phyloP scores from a whole-genome alignment of 2,888 invertebrate species.

The Tetrapedia diversipes region DNA sequence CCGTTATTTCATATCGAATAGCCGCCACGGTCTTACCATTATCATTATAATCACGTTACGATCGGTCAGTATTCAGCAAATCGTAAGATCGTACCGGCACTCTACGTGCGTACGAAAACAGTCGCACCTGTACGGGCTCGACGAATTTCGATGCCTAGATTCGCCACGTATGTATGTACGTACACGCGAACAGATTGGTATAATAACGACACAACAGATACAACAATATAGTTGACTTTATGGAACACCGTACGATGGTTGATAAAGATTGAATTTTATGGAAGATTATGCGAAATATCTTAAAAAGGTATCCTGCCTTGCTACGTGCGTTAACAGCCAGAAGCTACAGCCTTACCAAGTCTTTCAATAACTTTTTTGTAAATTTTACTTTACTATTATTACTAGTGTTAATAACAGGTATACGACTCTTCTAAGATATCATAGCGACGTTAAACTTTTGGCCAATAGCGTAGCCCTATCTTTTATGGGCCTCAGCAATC shows the following conservation, averaged over 20 bases:
- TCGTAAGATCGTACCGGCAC: conserved; percentile 53
- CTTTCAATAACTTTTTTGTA: too few relatives aligned
- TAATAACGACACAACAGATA: not conserved
- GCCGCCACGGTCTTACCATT: conserved; percentile 44
- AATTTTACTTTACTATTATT: too few relatives aligned
- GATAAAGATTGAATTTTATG: too few relatives aligned
- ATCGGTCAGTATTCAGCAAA: conserved; percentile 61
- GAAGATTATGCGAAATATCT: not conserved
- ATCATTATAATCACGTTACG: conserved; percentile 61
- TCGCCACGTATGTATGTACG: too few relatives aligned
- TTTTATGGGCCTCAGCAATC: too few relatives aligned
- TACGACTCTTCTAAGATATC: too few relatives aligned
- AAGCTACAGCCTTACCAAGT: too few relatives aligned
- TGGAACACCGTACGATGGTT: not conserved
- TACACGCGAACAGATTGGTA: conserved; percentile 3
- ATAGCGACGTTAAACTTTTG: too few relatives aligned
- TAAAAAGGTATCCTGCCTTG: not conserved
- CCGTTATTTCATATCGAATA: conserved; percentile 63
- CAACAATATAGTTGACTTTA: not conserved
- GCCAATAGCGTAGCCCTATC: too few relatives aligned
- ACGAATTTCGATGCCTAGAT: conserved; percentile 51
- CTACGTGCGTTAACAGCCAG: too few relatives aligned
- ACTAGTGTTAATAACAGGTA: too few relatives aligned
- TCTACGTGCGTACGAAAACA: conserved; percentile 54
- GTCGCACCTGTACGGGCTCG: conserved; percentile 37